Evolutionary conservation across 2,113 vertebrate genomes (phyloP).

Genomic region (Alethe diademata): DNA sequence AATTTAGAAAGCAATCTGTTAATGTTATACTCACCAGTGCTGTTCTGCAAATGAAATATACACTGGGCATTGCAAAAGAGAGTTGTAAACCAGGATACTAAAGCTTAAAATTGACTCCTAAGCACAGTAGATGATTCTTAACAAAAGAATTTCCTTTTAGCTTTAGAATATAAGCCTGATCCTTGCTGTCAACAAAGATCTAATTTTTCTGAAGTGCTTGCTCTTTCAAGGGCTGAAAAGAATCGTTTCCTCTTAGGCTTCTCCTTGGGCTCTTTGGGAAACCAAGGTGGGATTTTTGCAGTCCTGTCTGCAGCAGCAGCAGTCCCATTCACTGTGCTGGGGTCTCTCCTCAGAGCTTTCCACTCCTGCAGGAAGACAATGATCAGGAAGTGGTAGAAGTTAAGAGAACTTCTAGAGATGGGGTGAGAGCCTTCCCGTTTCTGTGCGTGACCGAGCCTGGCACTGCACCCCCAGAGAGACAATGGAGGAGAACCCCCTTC

Average conservation of each 20-base stretch:
- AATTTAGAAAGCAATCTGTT: background rate
- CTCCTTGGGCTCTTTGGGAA: background rate
- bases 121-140: background rate
- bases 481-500: background rate
- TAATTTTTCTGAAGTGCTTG: background rate
- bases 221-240: background rate
- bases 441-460: fast-evolving
- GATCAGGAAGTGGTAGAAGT: background rate
- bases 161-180: background rate
- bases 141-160: background rate
- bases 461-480: background rate
- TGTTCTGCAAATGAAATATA: background rate
- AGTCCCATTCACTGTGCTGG: too few species aligned
- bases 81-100: background rate
- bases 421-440: background rate
- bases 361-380: background rate
- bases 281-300: background rate
- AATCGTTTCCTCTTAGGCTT: fast-evolving
- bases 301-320: fast-evolving
- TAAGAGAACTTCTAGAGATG: background rate
- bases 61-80: background rate
- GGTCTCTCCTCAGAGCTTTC: background rate
- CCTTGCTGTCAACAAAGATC: background rate
- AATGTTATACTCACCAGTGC: background rate
- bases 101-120: background rate